Percentiles rank a stretch among this genome's conserved stretches.
These are phyloP conservation scores for Muscicapa adusta DNA, from an alignment of 2,113 vertebrate species.

Conservation along the genomic window DNA sequence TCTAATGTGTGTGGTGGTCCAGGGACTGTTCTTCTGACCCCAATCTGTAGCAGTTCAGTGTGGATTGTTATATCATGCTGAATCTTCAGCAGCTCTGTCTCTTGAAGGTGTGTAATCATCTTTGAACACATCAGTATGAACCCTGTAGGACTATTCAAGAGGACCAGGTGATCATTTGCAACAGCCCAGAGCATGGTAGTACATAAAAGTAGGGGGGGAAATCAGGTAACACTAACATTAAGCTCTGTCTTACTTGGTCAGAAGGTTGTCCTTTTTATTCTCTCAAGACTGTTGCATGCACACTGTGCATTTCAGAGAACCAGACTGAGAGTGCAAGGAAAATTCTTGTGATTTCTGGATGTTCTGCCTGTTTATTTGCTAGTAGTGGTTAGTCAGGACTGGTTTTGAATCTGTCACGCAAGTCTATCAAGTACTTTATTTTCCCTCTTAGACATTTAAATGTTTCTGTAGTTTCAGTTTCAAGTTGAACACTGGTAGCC, in stretches of 20 bases:
- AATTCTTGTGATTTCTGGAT: not conserved
- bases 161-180: not conserved
- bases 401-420: not conserved
- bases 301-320: not conserved
- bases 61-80: not conserved
- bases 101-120: not conserved
- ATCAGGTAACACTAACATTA: not conserved
- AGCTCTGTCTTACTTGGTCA: not conserved
- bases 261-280: not conserved
- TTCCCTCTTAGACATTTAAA: not conserved
- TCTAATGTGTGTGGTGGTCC: not conserved
- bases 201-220: not conserved
- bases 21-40: not conserved
- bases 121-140: not conserved
- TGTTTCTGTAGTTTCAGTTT: constrained; percentile 22
- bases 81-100: not conserved
- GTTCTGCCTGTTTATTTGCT: not conserved
- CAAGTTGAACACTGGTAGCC: not conserved
- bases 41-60: not conserved
- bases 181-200: accelerated
- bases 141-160: not conserved
- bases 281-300: not conserved
- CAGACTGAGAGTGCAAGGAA: not conserved
- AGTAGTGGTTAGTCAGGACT: not conserved
- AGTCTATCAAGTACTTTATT: not conserved